Evolutionary conservation across 2,797 vertebrate genomes (phyloP).

Genomic region (Eutrigla gurnardus): DNA sequence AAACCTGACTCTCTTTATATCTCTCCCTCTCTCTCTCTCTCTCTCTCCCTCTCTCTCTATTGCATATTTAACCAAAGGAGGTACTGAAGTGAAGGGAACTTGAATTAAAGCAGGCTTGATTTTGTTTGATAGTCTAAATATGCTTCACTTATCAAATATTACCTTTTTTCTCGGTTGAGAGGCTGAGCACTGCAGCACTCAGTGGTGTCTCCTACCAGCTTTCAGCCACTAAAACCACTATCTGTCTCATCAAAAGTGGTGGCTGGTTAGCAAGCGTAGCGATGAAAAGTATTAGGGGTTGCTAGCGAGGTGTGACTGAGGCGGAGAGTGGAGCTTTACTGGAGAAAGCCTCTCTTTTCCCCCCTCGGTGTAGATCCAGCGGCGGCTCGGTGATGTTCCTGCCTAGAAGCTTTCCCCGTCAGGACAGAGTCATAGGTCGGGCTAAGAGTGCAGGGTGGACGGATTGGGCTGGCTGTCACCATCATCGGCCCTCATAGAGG

Average conservation of each 20-base stretch:
- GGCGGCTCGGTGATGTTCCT: conserved; percentile 47
- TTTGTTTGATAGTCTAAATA: conserved; percentile 88
- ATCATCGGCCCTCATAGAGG: conserved; percentile 48
- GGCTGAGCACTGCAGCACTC: conserved; percentile 51
- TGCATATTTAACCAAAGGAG: conserved; percentile 60
- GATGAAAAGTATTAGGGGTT: conserved; percentile 70
- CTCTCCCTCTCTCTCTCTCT: conserved; percentile 16
- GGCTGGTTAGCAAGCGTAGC: conserved; percentile 69
- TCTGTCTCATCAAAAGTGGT: conserved; percentile 71
- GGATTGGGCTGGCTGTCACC: conserved; percentile 46
- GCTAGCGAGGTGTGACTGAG: conserved; percentile 68
- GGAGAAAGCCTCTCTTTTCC: conserved; percentile 45
- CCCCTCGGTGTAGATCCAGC: conserved; percentile 33
- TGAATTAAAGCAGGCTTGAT: conserved; percentile 84
- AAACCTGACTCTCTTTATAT: conserved; percentile 33
- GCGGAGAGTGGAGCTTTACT: conserved; percentile 50
- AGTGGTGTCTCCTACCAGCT: conserved; percentile 54
- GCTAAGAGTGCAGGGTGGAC: conserved; percentile 25
- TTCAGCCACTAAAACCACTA: conserved; percentile 66
- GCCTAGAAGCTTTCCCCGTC: conserved; percentile 47
- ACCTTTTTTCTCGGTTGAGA: conserved; percentile 52
- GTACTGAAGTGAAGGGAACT: conserved; percentile 70
- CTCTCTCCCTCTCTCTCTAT: background rate
- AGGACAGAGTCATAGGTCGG: conserved; percentile 57
- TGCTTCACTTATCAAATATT: conserved; percentile 71